phyloP scores from a whole-genome alignment of 1,140 invertebrate species.

The Idris sp. region DNA sequence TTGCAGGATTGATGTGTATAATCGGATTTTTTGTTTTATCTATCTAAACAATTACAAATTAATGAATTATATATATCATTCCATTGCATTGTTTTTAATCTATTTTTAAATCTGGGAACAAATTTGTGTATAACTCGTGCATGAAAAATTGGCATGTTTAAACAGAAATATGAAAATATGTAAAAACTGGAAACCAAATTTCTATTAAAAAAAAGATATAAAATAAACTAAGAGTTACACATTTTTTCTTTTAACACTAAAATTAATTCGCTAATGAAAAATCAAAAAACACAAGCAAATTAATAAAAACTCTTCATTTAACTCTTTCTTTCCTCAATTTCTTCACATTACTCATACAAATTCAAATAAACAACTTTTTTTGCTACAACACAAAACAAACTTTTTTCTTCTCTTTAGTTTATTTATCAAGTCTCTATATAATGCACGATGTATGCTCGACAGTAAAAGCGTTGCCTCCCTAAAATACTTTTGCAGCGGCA shows the following conservation, averaged over 20 bases:
- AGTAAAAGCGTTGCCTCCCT: slow-evolving; percentile 39
- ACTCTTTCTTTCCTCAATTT: slow-evolving; percentile 11
- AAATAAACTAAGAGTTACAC: slow-evolving; percentile 14
- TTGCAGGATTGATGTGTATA: too few relatives aligned
- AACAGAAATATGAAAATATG: slow-evolving; percentile 26
- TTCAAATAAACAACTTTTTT: slow-evolving; percentile 27
- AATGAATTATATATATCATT: too few relatives aligned
- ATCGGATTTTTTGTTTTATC: too few relatives aligned
- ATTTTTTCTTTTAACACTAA: too few relatives aligned
- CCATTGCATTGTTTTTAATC: slow-evolving; percentile 7
- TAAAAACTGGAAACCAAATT: slow-evolving; percentile 8
- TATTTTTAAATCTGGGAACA: slow-evolving; percentile 3
- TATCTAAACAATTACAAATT: too few relatives aligned
- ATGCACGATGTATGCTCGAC: slow-evolving; percentile 50
- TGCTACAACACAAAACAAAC: slow-evolving; percentile 16
- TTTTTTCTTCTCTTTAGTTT: slow-evolving; percentile 44
- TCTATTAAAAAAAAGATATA: background rate
- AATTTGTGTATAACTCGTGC: slow-evolving; percentile 39
- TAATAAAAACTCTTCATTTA: slow-evolving; percentile 18
- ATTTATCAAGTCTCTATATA: slow-evolving; percentile 47
- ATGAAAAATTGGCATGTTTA: slow-evolving; percentile 48
- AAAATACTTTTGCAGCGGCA: slow-evolving; percentile 48
- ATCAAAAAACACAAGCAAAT: background rate
- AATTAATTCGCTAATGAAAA: background rate
- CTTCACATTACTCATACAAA: slow-evolving; percentile 3